Percentiles rank a stretch among this genome's conserved stretches.
These are phyloP conservation scores for Thryonomys swinderianus DNA, from an alignment of 2,113 vertebrate species.

Conservation along the genomic window DNA sequence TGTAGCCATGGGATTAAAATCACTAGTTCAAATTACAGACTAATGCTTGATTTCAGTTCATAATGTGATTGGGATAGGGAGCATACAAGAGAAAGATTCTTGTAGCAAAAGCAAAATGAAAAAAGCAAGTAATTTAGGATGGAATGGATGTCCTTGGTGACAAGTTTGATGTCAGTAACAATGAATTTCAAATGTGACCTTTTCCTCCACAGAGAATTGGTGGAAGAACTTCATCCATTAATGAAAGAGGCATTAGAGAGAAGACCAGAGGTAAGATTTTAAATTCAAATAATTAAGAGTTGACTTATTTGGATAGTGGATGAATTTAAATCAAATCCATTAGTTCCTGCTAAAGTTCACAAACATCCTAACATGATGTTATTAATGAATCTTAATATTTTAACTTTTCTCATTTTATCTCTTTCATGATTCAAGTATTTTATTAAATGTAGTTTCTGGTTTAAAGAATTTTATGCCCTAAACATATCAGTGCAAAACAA, in stretches of 20 bases:
- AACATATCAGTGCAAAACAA: conserved; percentile 29
- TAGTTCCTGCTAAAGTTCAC: not conserved
- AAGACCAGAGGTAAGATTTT: conserved; percentile 94
- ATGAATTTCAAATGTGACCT: conserved; percentile 6
- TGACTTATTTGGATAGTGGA: not conserved
- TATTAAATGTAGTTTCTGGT: not conserved
- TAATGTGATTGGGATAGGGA: not conserved
- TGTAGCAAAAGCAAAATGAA: not conserved
- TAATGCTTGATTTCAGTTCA: not conserved
- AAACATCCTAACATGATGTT: not conserved
- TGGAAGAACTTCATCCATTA: conserved; percentile 98
- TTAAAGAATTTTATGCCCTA: conserved; percentile 36
- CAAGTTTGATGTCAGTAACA: not conserved
- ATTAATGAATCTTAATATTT: not conserved
- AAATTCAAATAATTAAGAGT: conserved; percentile 49
- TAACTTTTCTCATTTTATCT: not conserved
- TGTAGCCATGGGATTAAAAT: not conserved
- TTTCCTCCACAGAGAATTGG: conserved; percentile 91
- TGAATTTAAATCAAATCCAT: conserved; percentile 15
- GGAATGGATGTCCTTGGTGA: not conserved
- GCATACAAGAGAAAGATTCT: not conserved
- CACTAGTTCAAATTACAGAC: not conserved
- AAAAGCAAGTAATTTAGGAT: not conserved
- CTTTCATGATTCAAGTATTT: not conserved
- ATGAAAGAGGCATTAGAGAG: conserved; percentile 99